These are phyloP conservation scores for Sycophila sp. DNA, from an alignment of 1,140 invertebrate species.

Conservation along the genomic window DNA sequence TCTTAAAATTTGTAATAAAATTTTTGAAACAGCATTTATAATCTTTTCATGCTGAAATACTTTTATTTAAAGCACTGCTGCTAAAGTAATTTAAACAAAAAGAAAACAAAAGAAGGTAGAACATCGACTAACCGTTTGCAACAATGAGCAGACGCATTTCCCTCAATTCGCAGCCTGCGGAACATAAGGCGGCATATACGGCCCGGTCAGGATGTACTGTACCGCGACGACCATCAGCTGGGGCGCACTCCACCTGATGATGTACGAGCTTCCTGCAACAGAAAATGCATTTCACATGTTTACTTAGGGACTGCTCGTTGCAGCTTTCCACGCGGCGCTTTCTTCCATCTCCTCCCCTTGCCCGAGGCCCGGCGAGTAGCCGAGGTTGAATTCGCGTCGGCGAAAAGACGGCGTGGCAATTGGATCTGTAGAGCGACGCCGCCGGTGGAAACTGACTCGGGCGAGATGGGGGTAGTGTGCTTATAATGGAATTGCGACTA, in stretches of 20 bases:
- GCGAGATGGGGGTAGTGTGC: not conserved
- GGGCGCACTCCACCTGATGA: conserved; percentile 65
- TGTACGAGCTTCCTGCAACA: conserved; percentile 65
- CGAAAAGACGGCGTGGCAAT: conserved; percentile 17
- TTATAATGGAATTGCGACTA: not conserved
- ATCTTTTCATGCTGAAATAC: too few relatives aligned
- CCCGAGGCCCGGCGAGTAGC: not conserved
- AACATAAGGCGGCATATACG: conserved; percentile 63
- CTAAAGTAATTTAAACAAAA: too few relatives aligned
- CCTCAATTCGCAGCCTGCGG: conserved; percentile 60
- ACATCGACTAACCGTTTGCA: conserved; percentile 17
- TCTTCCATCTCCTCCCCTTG: not conserved
- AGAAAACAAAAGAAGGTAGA: too few relatives aligned
- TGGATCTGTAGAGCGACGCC: not conserved
- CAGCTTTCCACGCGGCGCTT: not conserved
- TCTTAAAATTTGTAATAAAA: too few relatives aligned
- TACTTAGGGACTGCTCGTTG: conserved; percentile 14
- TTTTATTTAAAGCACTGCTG: too few relatives aligned
- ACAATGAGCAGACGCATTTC: not conserved
- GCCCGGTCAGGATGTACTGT: conserved; percentile 64
- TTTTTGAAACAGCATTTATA: too few relatives aligned
- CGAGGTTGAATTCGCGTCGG: too few relatives aligned
- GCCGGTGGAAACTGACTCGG: not conserved
- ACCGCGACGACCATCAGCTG: conserved; percentile 64
- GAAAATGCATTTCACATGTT: conserved; percentile 46